Base-by-base conservation (phyloP, 1,140 invertebrate species). In the Eurosta solidaginis region DNA sequence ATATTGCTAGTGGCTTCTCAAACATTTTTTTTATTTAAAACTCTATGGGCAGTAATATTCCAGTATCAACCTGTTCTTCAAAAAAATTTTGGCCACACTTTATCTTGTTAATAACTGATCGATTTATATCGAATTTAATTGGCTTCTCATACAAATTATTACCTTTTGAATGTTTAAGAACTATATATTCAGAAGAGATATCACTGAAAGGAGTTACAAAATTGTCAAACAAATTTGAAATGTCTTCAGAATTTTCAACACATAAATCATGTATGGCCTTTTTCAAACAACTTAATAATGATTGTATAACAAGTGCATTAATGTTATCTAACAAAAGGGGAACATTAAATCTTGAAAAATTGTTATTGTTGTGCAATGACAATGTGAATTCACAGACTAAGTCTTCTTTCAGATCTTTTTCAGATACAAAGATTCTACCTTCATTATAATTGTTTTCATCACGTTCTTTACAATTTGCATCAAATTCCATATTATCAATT, bases 281-380 rank as follows among this genome's bases (percentile, higher is more conserved):
- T 29, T 29, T 22, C 5, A 10, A 59, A 14, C 22, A 10, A 25
- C 20, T 20, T 29, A 73, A 36, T 27, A 73, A 73, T n/a, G 78
- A 78, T 20, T 49, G 49, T 17, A 79, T 52, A 49, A 79, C 40
- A 27, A 27, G 63, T 54, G 68, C 36, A 10, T 77, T n/a, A 36
- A 68, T 25, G 27, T 9, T 25, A 29, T 77, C 40, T 77, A 77
- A 75, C 14, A 80, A 52, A 42, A 77, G 59, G 33, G 25, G 74
- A 40, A 79, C 80, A 79, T 80, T 49, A 77, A 77, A 79, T 79
- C 76, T 77, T 20, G 76, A 74, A 54, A 81, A 81, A 27, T 79
- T 79, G 54, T 79, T 81, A 33, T 77, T 81, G 50, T 79, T 78
- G 45, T 81, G 75, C 25, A 79, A 20, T 17, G 7, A 10, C 22